Evolutionary conservation across 2,888 invertebrate genomes (phyloP).

Genomic region (Cantharis nigra): DNA sequence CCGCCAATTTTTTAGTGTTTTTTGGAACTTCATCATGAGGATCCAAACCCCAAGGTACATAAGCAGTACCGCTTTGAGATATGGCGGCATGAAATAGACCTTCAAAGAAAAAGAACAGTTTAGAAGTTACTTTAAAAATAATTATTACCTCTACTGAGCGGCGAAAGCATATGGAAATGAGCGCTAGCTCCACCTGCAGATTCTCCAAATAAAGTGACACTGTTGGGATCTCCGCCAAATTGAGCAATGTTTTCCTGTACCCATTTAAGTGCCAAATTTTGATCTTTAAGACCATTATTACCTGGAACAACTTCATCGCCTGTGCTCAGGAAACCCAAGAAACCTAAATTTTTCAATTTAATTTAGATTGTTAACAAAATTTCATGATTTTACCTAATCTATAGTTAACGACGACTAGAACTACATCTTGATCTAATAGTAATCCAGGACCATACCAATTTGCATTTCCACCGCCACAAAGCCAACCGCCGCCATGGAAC

Average conservation of each 20-base stretch:
- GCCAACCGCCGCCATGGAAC: conserved; percentile 76
- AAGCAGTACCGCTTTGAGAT: conserved; percentile 73
- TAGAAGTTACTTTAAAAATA: background rate
- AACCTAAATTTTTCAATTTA: conserved; percentile 43
- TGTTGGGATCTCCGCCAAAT: conserved; percentile 54
- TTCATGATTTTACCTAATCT: conserved; percentile 31
- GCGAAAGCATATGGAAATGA: conserved; percentile 54
- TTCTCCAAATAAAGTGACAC: conserved; percentile 54
- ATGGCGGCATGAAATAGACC: conserved; percentile 74
- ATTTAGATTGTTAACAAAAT: background rate
- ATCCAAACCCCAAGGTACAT: conserved; percentile 50
- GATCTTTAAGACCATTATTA: conserved; percentile 56
- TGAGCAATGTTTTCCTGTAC: conserved; percentile 49
- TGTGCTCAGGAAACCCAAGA: conserved; percentile 51
- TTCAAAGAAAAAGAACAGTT: conserved; percentile 42
- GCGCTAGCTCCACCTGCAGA: conserved; percentile 56
- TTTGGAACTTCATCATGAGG: conserved; percentile 63
- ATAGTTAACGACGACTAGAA: conserved; percentile 57
- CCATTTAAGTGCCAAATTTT: conserved; percentile 53
- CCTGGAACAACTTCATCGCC: conserved; percentile 52
- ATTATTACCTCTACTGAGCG: conserved; percentile 48
- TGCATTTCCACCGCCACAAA: conserved; percentile 72
- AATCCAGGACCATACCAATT: conserved; percentile 73
- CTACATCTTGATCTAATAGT: conserved; percentile 70
- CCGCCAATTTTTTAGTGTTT: conserved; percentile 65